phyloP scores from a whole-genome alignment of 2,113 vertebrate species.

The Oxygymnocypris stewartii region DNA sequence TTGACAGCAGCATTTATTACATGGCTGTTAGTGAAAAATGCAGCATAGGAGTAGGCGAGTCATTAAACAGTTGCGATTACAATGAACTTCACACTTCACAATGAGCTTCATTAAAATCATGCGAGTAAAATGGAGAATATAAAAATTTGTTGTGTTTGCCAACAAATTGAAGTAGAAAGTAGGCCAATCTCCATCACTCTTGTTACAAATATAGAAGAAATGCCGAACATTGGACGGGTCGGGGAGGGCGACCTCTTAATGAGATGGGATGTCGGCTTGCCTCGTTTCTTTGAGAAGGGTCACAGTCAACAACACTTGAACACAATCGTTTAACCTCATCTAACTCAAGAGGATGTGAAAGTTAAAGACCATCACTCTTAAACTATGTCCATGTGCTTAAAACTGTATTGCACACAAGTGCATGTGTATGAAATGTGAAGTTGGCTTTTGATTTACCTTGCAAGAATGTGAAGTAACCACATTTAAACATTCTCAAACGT shows the following conservation, averaged over 20 bases:
- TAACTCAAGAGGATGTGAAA: slow-evolving; percentile 23
- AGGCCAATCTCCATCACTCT: not conserved
- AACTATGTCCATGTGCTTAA: not conserved
- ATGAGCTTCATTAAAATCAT: slow-evolving; percentile 25
- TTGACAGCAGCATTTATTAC: slow-evolving; percentile 15
- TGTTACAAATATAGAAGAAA: slow-evolving; percentile 11
- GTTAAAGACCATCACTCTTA: slow-evolving; percentile 21
- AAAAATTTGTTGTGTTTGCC: not conserved
- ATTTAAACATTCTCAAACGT: slow-evolving; percentile 23
- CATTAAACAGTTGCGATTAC: slow-evolving; percentile 5
- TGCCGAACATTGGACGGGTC: not conserved
- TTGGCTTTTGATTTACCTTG: slow-evolving; percentile 17
- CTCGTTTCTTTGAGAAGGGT: slow-evolving; percentile 8
- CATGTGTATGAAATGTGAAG: slow-evolving; percentile 21
- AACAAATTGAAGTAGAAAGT: not conserved
- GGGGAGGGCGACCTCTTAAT: slow-evolving; percentile 6
- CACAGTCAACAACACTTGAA: slow-evolving; percentile 7
- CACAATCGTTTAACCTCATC: slow-evolving; percentile 38
- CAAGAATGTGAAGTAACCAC: slow-evolving; percentile 34
- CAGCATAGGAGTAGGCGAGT: not conserved
- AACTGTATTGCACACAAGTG: not conserved
- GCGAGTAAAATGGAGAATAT: not conserved
- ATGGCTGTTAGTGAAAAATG: slow-evolving; percentile 5
- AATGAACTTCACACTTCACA: not conserved
- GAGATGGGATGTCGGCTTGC: slow-evolving; percentile 29